Evolutionary conservation across 2,797 vertebrate genomes (phyloP), one percentile per base, ranked within the genome.

Genomic region (Mastacembelus armatus): DNA sequence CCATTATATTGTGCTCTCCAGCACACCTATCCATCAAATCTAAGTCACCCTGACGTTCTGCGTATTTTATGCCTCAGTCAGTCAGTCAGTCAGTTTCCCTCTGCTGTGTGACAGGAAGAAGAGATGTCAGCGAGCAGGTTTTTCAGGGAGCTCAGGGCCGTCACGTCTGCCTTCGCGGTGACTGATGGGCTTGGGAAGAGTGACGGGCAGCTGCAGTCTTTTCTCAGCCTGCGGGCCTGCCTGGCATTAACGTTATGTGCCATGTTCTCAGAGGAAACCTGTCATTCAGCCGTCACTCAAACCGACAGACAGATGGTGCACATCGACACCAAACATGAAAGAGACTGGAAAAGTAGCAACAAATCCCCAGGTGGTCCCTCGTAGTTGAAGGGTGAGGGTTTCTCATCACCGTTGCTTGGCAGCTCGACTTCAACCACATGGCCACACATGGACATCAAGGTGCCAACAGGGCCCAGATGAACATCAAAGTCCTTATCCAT

Each of bases 201-300:
- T 91, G 91, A 92, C 89, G 88, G 91, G 88, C 88, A 91, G 91
- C 91, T 85, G 86, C 88, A 90, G 90, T 89, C 84, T 90, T 64
- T 81, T 60, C 83, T 86, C 85, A 86, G 91, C 89, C 86, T 26
- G 80, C 85, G 76, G 91, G 88, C 89, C 87, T 79, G 87, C 83
- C 85, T 91, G 90, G 91, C 91, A 90, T 92, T 92, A 91, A 70
- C 91, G 83, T 88, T 83, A 80, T 79, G 89, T 92, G 89, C 86
- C 92, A 92, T 93, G 92, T 93, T 92, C 92, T 90, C 89, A 82
- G 88, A 89, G 90, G 87, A 85, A 91, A 88, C 82, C 90, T 61
- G 91, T 91, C 91, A 91, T 29, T 89, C 86, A 87, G 77, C 84
- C 80, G 83, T 92, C 89, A 86, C 87, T 90, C 91, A 88, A 60